These are phyloP conservation scores for Pseudonaja textilis DNA, from an alignment of 2,113 vertebrate genomes.

Conservation along the genomic window DNA sequence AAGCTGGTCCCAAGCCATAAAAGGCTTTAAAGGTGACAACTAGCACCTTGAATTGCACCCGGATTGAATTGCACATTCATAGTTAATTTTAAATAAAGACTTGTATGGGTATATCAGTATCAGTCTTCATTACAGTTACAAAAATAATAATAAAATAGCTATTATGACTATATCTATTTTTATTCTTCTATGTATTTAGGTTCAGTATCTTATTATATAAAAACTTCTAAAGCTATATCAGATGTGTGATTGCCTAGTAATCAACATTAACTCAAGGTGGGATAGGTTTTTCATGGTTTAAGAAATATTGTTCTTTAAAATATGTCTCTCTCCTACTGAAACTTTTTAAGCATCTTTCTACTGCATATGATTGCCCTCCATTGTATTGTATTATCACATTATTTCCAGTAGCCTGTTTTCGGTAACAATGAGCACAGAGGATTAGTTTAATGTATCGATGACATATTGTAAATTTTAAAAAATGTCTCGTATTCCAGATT, in stretches of 20 bases:
- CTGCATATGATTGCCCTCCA: not conserved
- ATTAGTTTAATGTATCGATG: not conserved
- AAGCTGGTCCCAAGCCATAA: no score
- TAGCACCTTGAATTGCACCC: no score
- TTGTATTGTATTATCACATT: not conserved
- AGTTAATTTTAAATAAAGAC: not conserved
- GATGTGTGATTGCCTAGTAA: not conserved
- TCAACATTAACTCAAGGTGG: not conserved
- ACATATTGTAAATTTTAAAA: not conserved
- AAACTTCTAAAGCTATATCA: not conserved
- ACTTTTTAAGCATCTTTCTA: not conserved
- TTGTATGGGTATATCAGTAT: not conserved
- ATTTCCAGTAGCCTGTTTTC: not conserved
- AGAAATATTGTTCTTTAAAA: not conserved
- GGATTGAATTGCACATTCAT: not conserved
- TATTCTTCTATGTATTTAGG: not conserved
- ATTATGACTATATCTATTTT: not conserved
- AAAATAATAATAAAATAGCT: not conserved
- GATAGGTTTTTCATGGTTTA: not conserved
- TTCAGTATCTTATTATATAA: not conserved
- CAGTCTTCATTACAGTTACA: not conserved
- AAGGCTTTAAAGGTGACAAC: no score
- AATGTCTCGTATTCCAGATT: constrained; percentile 3
- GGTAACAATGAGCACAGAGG: not conserved
- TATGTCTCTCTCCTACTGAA: not conserved